Evolutionary conservation across 2,888 invertebrate species (phyloP), one percentile per base, ranked within the genome.

Genomic region (Phalera bucephala): DNA sequence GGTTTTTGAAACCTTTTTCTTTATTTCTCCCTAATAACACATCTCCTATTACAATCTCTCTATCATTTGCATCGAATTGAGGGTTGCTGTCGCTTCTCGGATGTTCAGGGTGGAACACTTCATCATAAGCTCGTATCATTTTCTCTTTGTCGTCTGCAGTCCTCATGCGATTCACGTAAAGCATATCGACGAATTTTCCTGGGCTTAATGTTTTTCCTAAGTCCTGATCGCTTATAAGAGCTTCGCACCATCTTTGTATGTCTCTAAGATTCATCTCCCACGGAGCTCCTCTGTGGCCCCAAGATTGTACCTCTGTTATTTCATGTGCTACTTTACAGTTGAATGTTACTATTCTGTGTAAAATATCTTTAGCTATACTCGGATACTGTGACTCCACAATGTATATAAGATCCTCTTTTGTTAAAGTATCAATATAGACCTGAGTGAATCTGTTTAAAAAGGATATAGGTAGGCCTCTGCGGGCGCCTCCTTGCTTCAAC

Each of bases 231-330:
- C 80, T 80, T 17, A 92, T 77, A 0, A 94, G 88, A 0, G 94
- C 92, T 60, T 97, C 94, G 70, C 97, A 97, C 98, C 98, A 99
- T 54, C 99, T 93, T 40, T 95, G 93, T 52, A 99, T 91, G 73
- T 99, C 99, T 60, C 99, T 92, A 29, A 99, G 89, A 86, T 99
- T 99, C 87, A 99, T 97, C 81, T 99, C 99, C 95, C 97, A 99
- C 0, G 99, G 99, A 0, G 95, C 93, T 0, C 99, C 98, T 65
- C 89, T 92, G 54, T 93, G 92, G 0, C 95, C 98, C 92, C 96
- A 97, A 1, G 72, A 68, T 38, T 92, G 91, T 57, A 92, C 75
- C 25, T 91, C 87, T 1, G 92, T 91, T 8, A 95, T 92, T 64
- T 94, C 93, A 7, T 90, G 74, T 0, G 92, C 91, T 2, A 97